Percentiles rank a stretch among this genome's conserved stretches.
These are phyloP conservation scores for Yoshiicerus persimilis DNA, from an alignment of 1,140 invertebrate species.

Conservation along the genomic window DNA sequence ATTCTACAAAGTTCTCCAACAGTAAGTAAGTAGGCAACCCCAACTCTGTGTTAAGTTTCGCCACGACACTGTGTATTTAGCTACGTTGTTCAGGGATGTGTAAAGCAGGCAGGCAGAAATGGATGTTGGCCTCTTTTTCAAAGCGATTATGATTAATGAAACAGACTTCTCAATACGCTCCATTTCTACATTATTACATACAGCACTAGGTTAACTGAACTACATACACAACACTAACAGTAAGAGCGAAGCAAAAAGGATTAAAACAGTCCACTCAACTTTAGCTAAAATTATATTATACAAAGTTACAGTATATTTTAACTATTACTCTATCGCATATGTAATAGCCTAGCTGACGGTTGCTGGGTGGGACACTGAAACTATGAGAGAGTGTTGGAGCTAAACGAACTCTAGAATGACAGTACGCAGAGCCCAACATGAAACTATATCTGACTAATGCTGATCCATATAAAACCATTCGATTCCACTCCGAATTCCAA, in stretches of 20 bases:
- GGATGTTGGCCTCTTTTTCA: slow-evolving; percentile 11
- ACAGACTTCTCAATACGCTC: neutral
- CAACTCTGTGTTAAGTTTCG: neutral
- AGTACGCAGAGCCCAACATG: neutral
- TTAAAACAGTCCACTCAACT: neutral
- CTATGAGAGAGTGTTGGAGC: neutral
- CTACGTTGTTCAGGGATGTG: neutral
- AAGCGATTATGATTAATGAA: slow-evolving; percentile 14
- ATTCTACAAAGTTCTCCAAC: neutral
- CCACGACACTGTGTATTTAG: neutral
- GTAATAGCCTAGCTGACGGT: too few species aligned
- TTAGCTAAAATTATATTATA: neutral
- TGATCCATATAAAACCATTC: neutral
- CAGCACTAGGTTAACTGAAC: neutral
- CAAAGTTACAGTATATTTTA: neutral
- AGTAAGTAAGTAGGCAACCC: neutral
- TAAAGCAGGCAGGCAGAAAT: neutral
- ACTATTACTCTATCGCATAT: neutral
- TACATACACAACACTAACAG: neutral
- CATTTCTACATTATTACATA: neutral
- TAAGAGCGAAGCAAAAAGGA: neutral
- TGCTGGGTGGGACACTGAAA: neutral
- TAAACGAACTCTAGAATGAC: neutral
- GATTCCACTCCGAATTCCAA: neutral
- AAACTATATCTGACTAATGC: neutral